Evolutionary conservation across 2,888 invertebrate genomes (phyloP), one percentile per base, ranked within the genome.

Genomic region (Bombylius discolor): DNA sequence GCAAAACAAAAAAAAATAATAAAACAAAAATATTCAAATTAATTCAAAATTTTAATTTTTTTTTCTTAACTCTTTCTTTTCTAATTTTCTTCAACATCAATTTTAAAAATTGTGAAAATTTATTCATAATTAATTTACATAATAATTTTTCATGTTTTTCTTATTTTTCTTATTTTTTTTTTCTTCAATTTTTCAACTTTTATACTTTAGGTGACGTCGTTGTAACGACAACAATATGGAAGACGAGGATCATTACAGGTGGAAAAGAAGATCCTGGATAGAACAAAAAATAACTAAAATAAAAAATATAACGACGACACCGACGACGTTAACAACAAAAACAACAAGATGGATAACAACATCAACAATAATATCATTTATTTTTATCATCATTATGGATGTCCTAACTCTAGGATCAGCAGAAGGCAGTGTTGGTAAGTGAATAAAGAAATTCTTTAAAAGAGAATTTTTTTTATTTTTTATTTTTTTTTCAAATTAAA

Each of bases 371-470:
- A 42, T 42, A 11, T 42, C 11, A 1, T 6, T 42, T 42, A 11
- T 42, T 8, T 11, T 23, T 23, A 23, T 23, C 23, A 23, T 42
- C 50, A 14, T 33, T 48, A 51, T 53, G 31, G 31, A 50, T 45
- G 53, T 53, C 36, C 56, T 57, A 31, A 45, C 33, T 46, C n/a
- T 51, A 36, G 53, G 44, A 36, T 56, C 31, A 51, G 57, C 57
- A n/a, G 59, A 59, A 53, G 57, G 57, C 48, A 55, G 57, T 57
- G 59, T 59, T 32, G 59, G 59, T 59, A 54, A 57, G 59, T 47
- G 39, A 44, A 31, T 23, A 23, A 23, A 23, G 23, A 23, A 2
- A 39, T 39, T 39, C 7, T 39, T 39, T 9, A 39, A 39, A 4
- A 9, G 11, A 39, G 11, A 39, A 11, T 9, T 3, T 9, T 39